Evolutionary conservation across 2,888 invertebrate genomes (phyloP), one percentile per base, ranked within the genome.

Genomic region (Sesia apiformis): DNA sequence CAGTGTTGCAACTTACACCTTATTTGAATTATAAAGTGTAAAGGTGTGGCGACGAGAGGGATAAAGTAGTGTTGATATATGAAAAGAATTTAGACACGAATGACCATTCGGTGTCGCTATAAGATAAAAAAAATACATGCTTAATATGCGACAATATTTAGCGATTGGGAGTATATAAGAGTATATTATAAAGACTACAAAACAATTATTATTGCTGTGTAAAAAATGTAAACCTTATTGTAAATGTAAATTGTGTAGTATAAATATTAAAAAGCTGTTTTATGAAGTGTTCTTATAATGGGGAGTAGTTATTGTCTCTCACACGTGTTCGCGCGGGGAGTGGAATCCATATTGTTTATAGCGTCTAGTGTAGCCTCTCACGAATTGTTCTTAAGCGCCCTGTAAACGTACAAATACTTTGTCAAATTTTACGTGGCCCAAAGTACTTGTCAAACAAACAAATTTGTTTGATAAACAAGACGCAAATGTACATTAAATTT

Each of bases 131-230:
- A 23, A 23, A 23, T 74, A 80, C 69, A 81, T 81, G 84, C 86
- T 85, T 86, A 80, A 81, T 83, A 84, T 79, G 84, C 84, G 89
- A 89, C 89, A 89, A 88, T 89, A 89, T 89, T 83, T 88, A 89
- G 87, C 86, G 76, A 81, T 84, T 73, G 81, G 82, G 72, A 81
- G 75, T 83, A 84, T 82, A 84, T 86, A 87, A 54, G 81, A 84
- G 69, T 88, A 85, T 86, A 81, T 82, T 76, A 78, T 73, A 78
- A 83, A 82, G 81, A 85, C 82, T 84, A 84, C 84, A 84, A 84
- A 84, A 80, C 78, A 79, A 85, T 84, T 85, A 86, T 84, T 81
- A 85, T 84, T 79, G 86, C 84, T 85, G 84, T 89, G 86, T 89
- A 89, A 87, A 23, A 88, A 87, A 86, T 87, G 86, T 86, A 87